Evolutionary conservation across 2,797 vertebrate genomes (phyloP).

Genomic region (Squalus acanthias): DNA sequence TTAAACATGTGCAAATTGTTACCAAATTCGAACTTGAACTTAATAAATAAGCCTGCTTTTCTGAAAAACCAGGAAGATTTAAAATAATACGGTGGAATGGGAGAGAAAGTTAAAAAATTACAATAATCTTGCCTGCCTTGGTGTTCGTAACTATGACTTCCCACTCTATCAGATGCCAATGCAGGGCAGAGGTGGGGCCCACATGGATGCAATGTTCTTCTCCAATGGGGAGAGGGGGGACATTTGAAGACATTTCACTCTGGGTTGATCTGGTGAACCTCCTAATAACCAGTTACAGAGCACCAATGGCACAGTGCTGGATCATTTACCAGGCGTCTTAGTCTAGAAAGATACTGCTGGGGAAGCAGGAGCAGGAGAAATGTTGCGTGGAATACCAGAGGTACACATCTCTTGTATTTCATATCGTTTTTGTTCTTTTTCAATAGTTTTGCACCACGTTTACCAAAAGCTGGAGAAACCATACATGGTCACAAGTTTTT

Average conservation of each 20-base stretch:
- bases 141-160: background rate
- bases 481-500: conserved; percentile 91
- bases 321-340: background rate
- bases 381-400: background rate
- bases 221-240: background rate
- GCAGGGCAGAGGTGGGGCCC: background rate
- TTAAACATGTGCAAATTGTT: background rate
- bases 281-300: too few relatives aligned
- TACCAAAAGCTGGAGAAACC: conserved; percentile 89
- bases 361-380: background rate
- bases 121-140: background rate
- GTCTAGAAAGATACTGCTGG: background rate
- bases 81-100: background rate
- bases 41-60: background rate
- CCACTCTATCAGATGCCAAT: too few relatives aligned
- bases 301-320: background rate
- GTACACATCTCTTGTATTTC: background rate
- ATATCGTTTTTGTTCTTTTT: conserved; percentile 40
- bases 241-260: too few relatives aligned
- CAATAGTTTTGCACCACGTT: conserved; percentile 72
- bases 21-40: background rate
- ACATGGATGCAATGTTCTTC: background rate
- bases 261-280: background rate
- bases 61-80: background rate
- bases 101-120: background rate